These are phyloP conservation scores for Gymnobelideus leadbeateri DNA, from an alignment of 2,113 vertebrate genomes.

Conservation along the genomic window DNA sequence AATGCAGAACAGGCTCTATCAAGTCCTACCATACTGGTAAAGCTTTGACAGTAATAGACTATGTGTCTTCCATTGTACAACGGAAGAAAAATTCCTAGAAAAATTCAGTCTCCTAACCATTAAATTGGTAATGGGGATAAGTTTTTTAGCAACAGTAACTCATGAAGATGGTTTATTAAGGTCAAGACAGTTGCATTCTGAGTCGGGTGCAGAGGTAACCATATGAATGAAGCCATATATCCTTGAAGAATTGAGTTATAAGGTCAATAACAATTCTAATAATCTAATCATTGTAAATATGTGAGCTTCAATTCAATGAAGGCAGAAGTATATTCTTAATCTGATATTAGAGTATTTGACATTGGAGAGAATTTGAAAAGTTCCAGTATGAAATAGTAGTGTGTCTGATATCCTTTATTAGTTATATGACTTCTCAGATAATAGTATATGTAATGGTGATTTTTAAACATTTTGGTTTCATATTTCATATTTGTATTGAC, in stretches of 20 bases:
- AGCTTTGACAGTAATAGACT: no score
- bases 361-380: background rate
- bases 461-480: background rate
- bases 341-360: background rate
- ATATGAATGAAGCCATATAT: background rate
- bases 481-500: background rate
- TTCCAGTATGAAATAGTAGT: background rate
- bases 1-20: no score
- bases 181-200: no score
- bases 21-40: no score
- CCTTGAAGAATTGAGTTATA: background rate
- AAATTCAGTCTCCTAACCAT: no score
- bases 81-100: no score
- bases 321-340: background rate
- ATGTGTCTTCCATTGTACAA: no score
- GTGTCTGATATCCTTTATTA: background rate
- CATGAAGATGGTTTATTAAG: no score
- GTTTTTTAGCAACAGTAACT: no score
- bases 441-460: background rate
- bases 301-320: background rate
- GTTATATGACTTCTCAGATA: background rate
- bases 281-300: background rate
- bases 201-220: background rate
- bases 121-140: no score
- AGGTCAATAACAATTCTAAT: background rate